Evolutionary conservation across 1,140 invertebrate genomes (phyloP).

Genomic region (Coenobita brevimanus): DNA sequence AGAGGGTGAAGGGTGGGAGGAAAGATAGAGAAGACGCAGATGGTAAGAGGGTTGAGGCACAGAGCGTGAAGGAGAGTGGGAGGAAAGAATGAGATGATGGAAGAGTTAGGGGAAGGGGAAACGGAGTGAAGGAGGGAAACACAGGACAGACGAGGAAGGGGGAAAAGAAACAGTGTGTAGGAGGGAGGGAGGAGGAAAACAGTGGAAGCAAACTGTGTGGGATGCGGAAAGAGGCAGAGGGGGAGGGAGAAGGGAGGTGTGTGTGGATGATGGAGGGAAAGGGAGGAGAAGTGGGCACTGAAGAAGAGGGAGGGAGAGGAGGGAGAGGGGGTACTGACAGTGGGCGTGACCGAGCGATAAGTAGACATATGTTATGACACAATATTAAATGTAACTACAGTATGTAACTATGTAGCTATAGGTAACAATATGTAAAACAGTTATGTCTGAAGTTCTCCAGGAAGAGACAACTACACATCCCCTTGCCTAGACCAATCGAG

Average conservation of each 20-base stretch:
- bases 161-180: neutral
- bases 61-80: neutral
- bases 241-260: neutral
- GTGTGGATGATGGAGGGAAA: neutral
- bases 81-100: neutral
- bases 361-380: too few relatives aligned
- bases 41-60: neutral
- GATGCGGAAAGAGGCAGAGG: too few relatives aligned
- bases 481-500: too few relatives aligned
- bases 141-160: neutral
- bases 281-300: neutral
- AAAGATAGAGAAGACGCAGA: neutral
- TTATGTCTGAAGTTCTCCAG: too few relatives aligned
- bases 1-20: neutral
- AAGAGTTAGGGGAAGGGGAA: neutral
- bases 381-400: too few relatives aligned
- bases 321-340: too few relatives aligned
- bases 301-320: neutral
- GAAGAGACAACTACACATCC: too few relatives aligned
- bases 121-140: neutral
- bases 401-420: too few relatives aligned
- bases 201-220: too few relatives aligned
- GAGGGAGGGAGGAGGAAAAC: too few relatives aligned
- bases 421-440: too few relatives aligned
- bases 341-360: too few relatives aligned